phyloP scores from a whole-genome alignment of 2,888 invertebrate genomes.

The Fabriciana adippe region DNA sequence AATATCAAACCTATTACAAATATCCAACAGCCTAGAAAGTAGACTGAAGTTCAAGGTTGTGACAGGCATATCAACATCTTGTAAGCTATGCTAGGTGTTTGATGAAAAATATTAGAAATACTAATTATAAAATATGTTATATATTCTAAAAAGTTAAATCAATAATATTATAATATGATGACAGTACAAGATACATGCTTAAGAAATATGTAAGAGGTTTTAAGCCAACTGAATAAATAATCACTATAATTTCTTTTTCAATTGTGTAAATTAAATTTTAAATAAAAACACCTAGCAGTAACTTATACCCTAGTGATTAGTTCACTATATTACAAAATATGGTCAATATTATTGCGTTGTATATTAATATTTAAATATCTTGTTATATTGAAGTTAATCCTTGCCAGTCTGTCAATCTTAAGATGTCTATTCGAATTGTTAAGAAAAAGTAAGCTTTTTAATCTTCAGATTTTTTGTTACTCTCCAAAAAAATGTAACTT shows the following conservation, averaged over 20 bases:
- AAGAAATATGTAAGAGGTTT: neutral
- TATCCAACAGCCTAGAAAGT: constrained; percentile 95
- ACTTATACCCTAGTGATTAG: constrained; percentile 49
- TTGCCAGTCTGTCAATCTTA: neutral
- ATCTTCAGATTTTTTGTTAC: too few species aligned
- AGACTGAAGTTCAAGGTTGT: constrained; percentile 54
- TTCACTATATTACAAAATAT: neutral
- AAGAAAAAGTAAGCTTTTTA: too few species aligned
- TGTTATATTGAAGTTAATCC: constrained; percentile 1
- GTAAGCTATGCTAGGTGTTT: constrained; percentile 36
- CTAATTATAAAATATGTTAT: neutral
- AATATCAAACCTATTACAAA: constrained; percentile 84
- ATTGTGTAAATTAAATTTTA: constrained; percentile 23
- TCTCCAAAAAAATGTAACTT: neutral
- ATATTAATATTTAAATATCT: constrained; percentile 5
- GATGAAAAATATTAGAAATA: constrained; percentile 13
- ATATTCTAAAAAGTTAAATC: neutral
- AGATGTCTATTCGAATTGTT: too few species aligned
- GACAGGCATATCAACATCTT: constrained; percentile 45
- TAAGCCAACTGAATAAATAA: constrained; percentile 19
- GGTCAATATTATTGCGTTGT: neutral
- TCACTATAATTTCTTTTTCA: constrained; percentile 7
- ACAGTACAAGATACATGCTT: too few species aligned
- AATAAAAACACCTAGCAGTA: constrained; percentile 40
- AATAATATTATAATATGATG: neutral